Percentiles rank a stretch among this genome's conserved stretches.
phyloP scores from a whole-genome alignment of 1,140 invertebrate genomes.

The Conopomorpha cramerella region DNA sequence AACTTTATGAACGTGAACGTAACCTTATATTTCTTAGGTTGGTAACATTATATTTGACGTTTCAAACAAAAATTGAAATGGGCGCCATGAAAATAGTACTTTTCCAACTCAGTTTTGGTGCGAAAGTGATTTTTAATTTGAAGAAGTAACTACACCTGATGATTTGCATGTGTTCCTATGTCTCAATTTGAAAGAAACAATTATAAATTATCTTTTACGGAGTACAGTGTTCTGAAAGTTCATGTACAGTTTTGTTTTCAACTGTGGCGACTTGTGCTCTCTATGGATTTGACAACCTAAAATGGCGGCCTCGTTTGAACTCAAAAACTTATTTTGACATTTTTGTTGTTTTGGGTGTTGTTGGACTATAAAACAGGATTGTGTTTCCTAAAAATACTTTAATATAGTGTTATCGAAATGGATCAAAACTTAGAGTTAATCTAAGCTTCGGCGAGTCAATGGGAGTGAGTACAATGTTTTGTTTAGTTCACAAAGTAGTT shows the following conservation, averaged over 20 bases:
- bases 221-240: not conserved
- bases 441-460: conserved; percentile 41
- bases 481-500: too few species aligned
- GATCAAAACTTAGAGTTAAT: conserved; percentile 45
- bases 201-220: not conserved
- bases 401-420: conserved; percentile 17
- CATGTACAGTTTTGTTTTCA: conserved; percentile 42
- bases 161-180: not conserved
- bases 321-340: conserved; percentile 18
- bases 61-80: conserved; percentile 43
- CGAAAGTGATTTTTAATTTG: too few species aligned
- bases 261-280: conserved; percentile 40
- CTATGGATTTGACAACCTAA: conserved; percentile 42
- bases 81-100: conserved; percentile 34
- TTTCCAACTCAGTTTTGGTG: too few species aligned
- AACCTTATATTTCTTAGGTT: conserved; percentile 12
- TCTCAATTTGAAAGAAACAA: not conserved
- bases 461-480: conserved; percentile 22
- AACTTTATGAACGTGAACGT: conserved; percentile 1
- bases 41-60: conserved; percentile 18
- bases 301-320: conserved; percentile 56
- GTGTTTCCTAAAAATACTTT: not conserved
- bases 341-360: conserved; percentile 8
- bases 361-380: conserved; percentile 4
- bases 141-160: too few species aligned